Base-by-base conservation (phyloP, 2,113 vertebrate genomes). In the Eretmodus cyanostictus region DNA sequence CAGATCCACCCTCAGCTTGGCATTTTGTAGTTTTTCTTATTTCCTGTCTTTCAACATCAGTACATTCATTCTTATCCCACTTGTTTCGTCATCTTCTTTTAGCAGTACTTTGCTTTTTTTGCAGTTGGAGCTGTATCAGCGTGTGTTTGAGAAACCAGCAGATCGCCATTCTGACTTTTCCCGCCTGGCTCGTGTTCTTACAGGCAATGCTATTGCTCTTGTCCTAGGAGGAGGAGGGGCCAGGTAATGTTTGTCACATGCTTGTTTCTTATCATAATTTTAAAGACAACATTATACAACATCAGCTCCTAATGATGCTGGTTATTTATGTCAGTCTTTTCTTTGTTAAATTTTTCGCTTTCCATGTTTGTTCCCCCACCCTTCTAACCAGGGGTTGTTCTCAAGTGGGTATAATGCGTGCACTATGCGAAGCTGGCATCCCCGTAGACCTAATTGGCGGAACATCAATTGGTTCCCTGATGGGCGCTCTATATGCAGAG, bases 141-240 rank as follows among this genome's bases (percentile, higher is more conserved):
- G 98, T 0, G 95, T 99, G 29, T 98, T 96, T 92, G 97, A 98
- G 96, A 98, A 98, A 81, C 88, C 94, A 0, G 97, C 98, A 0
- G 98, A 99, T 82, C 97, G 97, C 0, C 98, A 99, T 96, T 99
- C 97, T 0, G 98, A 99, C 92, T 98, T 99, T 81, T 99, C 98
- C 2, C 97, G 98, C 34, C 95, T 99, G 90, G 98, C 98, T 0
- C 96, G 98, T 2, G 96, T 98, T 42, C 96, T 99, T 89, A 99
- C 98, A 0, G 98, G 99, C 9, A 99, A 99, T 1, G 96, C 97
- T 57, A 97, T 99, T 1, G 98, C 98, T 0, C 94, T 99, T 82
- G 97, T 99, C 82, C 97, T 99, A 1, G 98, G 98, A 17, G 98
- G 98, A 2, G 98, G 98, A 3, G 98, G 99, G 3, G 98, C 98